Base-by-base conservation (phyloP, 2,797 vertebrate genomes). In the Discoglossus pictus region DNA sequence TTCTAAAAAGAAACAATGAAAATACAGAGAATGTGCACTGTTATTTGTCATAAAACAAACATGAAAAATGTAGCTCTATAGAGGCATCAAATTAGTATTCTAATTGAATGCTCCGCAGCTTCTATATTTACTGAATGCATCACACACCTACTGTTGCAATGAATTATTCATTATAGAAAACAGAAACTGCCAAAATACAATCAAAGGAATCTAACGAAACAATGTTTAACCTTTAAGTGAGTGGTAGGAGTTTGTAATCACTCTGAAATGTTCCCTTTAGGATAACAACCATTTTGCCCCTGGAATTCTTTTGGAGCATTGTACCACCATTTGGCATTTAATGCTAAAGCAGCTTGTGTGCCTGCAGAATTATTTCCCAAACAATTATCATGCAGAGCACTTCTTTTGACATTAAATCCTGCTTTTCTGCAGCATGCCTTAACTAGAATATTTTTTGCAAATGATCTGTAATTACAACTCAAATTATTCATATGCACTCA, bases 91-190 rank as follows among this genome's bases (percentile, higher is more conserved):
- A 69, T 69, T 62, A 62, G 58, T 40, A 69, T 69, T 69, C 31
- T 69, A 70, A 63, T 56, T 70, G 59, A 70, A 69, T 62, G 59
- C 58, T 55, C 58, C 17, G 24, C 51, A 50, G 60, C 43, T 51
- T 36, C n/a, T 23, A 39, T 70, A 56, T 63, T 63, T 70, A 70
- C 59, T 47, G 60, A 63, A 34, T 56, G 60, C 36, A 70, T 50
- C 51, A 70, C 59, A 54, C 59, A 63, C 67, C 67, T 70, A 70
- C 67, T 70, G 67, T 42, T 63, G 44, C 60, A 42, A 70, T 63
- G 67, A 70, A 70, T 70, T 70, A 70, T 70, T 70, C 67, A 70
- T 70, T 55, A 63, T 51, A 50, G 13, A 58, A 63, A 70, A 36
- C 47, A 55, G 46, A 55, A 63, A 43, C 34, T 70, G 59, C 39